These are phyloP conservation scores for Balanococcus diminutus DNA, from an alignment of 2,888 invertebrate species.

Conservation along the genomic window DNA sequence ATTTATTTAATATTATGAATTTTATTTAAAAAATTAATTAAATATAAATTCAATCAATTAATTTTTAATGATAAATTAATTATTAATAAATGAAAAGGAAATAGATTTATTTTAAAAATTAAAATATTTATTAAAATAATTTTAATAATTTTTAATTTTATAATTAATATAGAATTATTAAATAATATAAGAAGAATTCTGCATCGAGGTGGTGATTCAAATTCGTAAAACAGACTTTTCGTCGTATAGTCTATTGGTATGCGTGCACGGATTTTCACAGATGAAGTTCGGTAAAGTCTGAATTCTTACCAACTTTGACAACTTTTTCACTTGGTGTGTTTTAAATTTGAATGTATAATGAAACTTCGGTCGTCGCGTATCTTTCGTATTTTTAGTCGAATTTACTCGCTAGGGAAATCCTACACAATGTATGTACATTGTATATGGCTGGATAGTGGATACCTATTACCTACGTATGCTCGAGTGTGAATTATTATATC, in stretches of 20 bases:
- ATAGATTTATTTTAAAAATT: too few species aligned
- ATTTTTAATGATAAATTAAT: too few species aligned
- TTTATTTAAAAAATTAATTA: too few species aligned
- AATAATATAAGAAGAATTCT: not conserved
- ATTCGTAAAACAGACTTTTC: conserved; percentile 12
- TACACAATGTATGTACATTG: not conserved
- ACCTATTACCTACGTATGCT: too few species aligned
- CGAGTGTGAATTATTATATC: not conserved
- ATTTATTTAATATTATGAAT: too few species aligned
- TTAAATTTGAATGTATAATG: conserved; percentile 20
- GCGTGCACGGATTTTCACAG: conserved; percentile 12
- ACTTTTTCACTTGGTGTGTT: not conserved
- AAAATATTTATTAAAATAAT: too few species aligned
- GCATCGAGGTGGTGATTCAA: not conserved
- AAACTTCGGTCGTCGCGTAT: not conserved
- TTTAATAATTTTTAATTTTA: too few species aligned
- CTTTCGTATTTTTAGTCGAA: conserved; percentile 16
- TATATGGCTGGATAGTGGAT: too few species aligned
- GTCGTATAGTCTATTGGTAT: not conserved
- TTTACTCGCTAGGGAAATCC: not conserved
- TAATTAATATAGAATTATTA: too few species aligned
- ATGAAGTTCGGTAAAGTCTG: not conserved
- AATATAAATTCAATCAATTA: too few species aligned
- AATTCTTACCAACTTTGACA: conserved; percentile 20
- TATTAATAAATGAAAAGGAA: too few species aligned